A percentile compares a stretch with the other conserved stretches of the same genome.
phyloP scores from a whole-genome alignment of 2,888 invertebrate species.

The Pardosa pseudoannulata region DNA sequence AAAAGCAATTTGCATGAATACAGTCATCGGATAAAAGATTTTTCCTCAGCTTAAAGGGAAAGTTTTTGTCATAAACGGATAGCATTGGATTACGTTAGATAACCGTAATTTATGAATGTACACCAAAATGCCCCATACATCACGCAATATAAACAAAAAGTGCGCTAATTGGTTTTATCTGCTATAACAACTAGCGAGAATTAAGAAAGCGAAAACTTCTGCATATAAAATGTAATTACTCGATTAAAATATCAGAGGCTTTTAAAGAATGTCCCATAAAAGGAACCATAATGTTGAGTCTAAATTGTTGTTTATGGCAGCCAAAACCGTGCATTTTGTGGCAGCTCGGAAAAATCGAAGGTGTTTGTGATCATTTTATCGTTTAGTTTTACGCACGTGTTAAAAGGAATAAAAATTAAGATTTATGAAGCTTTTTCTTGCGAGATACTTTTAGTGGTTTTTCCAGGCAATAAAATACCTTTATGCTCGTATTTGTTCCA shows the following conservation, averaged over 20 bases:
- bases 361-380: conserved; percentile 10
- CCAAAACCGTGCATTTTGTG: background rate
- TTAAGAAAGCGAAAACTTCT: conserved; percentile 16
- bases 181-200: background rate
- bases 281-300: conserved; percentile 21
- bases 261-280: conserved; percentile 15
- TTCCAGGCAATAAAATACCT: background rate
- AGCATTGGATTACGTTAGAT: too few species aligned
- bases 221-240: conserved; percentile 49
- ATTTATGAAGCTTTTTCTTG: background rate
- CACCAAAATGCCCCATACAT: too few species aligned
- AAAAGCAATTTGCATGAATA: too few species aligned
- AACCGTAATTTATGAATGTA: too few species aligned
- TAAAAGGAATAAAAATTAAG: conserved; percentile 37
- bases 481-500: background rate
- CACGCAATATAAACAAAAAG: background rate
- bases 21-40: too few species aligned
- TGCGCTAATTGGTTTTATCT: background rate
- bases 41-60: too few species aligned
- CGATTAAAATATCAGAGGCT: background rate
- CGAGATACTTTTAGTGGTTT: background rate
- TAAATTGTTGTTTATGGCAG: conserved; percentile 25
- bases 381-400: conserved; percentile 27
- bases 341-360: background rate
- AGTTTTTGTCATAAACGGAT: too few species aligned